Evolutionary conservation across 2,888 invertebrate species (phyloP).

Genomic region (Ichneumon xanthorius): DNA sequence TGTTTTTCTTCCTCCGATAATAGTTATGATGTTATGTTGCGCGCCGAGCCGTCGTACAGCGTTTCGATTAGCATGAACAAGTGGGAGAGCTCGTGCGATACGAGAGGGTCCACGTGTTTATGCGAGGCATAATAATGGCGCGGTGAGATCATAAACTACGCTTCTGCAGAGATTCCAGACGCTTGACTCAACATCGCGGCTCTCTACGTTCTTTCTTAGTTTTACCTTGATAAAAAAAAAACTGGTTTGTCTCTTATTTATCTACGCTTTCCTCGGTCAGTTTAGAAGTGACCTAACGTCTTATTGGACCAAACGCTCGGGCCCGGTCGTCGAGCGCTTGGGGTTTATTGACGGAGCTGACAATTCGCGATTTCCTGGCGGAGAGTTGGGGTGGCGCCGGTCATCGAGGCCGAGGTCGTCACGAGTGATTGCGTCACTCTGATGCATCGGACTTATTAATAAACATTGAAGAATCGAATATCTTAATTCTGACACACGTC

Average conservation of each 20-base stretch:
- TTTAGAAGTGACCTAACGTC: conserved; percentile 11
- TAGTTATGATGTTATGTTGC: conserved; percentile 74
- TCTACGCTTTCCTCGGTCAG: conserved; percentile 39
- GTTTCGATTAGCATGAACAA: conserved; percentile 72
- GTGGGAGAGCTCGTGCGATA: conserved; percentile 20
- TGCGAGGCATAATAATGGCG: conserved; percentile 82
- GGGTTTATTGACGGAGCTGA: conserved; percentile 29
- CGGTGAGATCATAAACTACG: conserved; percentile 83
- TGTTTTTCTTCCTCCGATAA: conserved; percentile 77
- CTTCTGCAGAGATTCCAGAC: conserved; percentile 82
- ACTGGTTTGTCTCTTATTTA: conserved; percentile 69
- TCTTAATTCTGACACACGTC: conserved; percentile 1
- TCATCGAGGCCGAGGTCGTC: conserved; percentile 59
- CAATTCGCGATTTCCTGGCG: conserved; percentile 60
- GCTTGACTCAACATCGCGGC: conserved; percentile 79
- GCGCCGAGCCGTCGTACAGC: conserved; percentile 65
- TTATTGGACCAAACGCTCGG: conserved; percentile 2
- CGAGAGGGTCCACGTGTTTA: conserved; percentile 72
- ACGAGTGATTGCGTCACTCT: conserved; percentile 50
- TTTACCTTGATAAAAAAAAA: conserved; percentile 57
- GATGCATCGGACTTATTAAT: conserved; percentile 50
- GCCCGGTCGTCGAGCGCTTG: not conserved
- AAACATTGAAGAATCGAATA: conserved; percentile 27
- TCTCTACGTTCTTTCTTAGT: conserved; percentile 40
- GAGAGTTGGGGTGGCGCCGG: not conserved